Evolutionary conservation across 1,140 invertebrate genomes (phyloP).

Genomic region (Brachionus angularis): DNA sequence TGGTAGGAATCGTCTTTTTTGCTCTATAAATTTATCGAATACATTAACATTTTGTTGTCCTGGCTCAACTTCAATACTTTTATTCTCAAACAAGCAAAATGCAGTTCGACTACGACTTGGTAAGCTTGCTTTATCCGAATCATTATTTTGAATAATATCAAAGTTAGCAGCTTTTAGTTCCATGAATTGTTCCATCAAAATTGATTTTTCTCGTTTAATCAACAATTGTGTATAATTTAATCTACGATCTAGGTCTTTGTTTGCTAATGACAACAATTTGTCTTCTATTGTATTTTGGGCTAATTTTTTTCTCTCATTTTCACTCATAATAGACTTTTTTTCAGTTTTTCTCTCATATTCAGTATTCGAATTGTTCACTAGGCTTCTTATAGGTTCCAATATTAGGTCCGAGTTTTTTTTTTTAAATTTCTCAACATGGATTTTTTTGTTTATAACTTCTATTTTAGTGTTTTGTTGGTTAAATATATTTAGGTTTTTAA

Average conservation of each 20-base stretch:
- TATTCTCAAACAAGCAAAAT: not conserved
- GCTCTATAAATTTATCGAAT: constrained; percentile 27
- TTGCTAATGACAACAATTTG: not conserved
- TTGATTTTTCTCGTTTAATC: constrained; percentile 29
- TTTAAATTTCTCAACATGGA: too few relatives aligned
- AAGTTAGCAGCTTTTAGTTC: not conserved
- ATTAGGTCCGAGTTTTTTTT: too few relatives aligned
- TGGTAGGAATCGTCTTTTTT: constrained; percentile 17
- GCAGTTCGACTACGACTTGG: not conserved
- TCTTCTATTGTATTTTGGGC: constrained; percentile 25
- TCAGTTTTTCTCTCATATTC: constrained; percentile 1
- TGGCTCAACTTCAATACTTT: constrained; percentile 2
- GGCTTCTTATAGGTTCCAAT: too few relatives aligned
- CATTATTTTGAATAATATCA: not conserved
- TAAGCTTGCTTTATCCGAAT: not conserved
- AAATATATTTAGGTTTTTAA: too few relatives aligned
- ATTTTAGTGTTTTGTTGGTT: too few relatives aligned
- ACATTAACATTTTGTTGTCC: constrained; percentile 18
- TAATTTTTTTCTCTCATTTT: constrained; percentile 2
- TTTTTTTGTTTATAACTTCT: too few relatives aligned
- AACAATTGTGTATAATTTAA: constrained; percentile 2
- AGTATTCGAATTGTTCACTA: not conserved
- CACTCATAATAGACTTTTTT: constrained; percentile 13
- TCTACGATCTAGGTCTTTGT: not conserved
- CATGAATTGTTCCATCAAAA: constrained; percentile 26